Evolutionary conservation across 2,888 invertebrate species (phyloP).

Genomic region (Eutolmus rufibarbis): DNA sequence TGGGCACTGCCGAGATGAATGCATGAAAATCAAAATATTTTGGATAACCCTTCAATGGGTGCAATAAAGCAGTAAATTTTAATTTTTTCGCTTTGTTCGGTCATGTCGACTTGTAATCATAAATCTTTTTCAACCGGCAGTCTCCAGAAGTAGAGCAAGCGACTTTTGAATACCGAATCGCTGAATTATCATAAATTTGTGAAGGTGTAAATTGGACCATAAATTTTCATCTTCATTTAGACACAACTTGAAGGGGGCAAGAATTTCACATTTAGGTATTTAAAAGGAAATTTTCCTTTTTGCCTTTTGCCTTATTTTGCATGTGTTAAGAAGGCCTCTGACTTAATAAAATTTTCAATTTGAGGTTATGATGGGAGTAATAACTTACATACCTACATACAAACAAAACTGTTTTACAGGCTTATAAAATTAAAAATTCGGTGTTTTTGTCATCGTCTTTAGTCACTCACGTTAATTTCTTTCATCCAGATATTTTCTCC

Average conservation of each 20-base stretch:
- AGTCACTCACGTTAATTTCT: too few relatives aligned
- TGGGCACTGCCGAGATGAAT: neutral
- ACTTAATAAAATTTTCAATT: neutral
- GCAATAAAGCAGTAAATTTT: conserved; percentile 20
- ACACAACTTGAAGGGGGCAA: neutral
- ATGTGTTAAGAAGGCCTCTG: neutral
- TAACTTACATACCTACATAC: too few relatives aligned
- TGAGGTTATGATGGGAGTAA: neutral
- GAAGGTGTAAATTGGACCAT: neutral
- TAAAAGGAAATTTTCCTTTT: neutral
- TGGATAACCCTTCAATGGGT: neutral
- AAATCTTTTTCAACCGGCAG: neutral
- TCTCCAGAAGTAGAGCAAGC: neutral
- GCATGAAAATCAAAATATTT: conserved; percentile 27
- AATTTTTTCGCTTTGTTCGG: neutral
- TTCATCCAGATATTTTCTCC: too few relatives aligned
- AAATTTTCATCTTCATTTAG: neutral
- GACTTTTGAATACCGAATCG: neutral
- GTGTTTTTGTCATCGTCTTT: neutral
- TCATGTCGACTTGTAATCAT: neutral
- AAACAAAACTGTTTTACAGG: neutral
- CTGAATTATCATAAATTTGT: neutral
- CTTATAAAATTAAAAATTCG: neutral
- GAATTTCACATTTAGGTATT: neutral
- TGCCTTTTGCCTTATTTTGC: neutral